Evolutionary conservation across 2,797 vertebrate species (phyloP), one percentile per base, ranked within the genome.

Genomic region (Dryobates pubescens): DNA sequence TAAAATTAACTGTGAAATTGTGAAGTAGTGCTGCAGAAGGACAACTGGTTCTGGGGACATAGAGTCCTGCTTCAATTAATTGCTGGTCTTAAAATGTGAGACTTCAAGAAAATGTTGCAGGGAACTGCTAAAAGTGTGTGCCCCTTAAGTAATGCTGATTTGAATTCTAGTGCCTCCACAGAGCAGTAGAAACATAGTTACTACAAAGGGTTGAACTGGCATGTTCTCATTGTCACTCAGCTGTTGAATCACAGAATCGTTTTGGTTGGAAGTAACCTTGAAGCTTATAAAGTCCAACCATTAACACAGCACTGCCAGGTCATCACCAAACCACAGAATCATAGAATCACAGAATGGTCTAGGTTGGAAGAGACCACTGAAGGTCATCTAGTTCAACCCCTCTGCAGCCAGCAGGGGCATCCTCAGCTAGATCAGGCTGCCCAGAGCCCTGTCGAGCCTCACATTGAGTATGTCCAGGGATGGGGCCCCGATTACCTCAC

Each of bases 71-170:
- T 34, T 49, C 26, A 26, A 49, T 49, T 49, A 26, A 64, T 20
- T 17, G 56, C 14, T 64, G 56, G 17, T 59, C 17, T 38, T 10
- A 76, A 89, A 82, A 78, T 1, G 13, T 10, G 56, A 20, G 10
- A 45, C 74, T 81, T 86, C 17, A 41, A 47, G 9, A 61, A 81
- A 57, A 73, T 0, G 6, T 49, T 77, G 27, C 19, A 30, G 7
- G 19, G 24, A 82, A 41, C 30, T 15, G 23, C 16, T 3, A 11
- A 15, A 29, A 67, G 4, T 2, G 0, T 6, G 4, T 19, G 4
- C 15, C 26, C 17, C 51, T 71, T 26, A 19, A 36, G 20, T 7
- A 4, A 16, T 3, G 14, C 10, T 17, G 32, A 36, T 54, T 90
- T 41, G 24, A 78, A 51, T 65, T 71, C 47, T n/a, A 70, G 23